These are phyloP conservation scores for Didymodactylos carnosus DNA, from an alignment of 2,888 invertebrate species.

Conservation along the genomic window DNA sequence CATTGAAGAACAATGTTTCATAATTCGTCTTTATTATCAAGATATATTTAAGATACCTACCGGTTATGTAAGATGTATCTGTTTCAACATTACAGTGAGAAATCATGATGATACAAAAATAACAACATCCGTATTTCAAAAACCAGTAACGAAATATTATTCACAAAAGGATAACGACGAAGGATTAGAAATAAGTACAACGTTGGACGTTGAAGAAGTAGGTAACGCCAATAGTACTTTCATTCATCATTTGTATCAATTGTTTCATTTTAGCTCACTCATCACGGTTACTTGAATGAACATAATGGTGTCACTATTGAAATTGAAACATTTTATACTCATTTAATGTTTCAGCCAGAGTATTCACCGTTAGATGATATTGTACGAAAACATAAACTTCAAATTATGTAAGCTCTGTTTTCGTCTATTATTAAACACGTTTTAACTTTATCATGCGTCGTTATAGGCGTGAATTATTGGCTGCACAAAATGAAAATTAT, in stretches of 20 bases:
- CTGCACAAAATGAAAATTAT: constrained; percentile 61
- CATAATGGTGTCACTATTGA: constrained; percentile 51
- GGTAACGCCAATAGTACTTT: constrained; percentile 16
- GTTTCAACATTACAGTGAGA: constrained; percentile 10
- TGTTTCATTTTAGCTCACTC: constrained; percentile 42
- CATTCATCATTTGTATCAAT: not conserved
- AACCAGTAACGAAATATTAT: constrained; percentile 58
- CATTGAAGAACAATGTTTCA: constrained; percentile 52
- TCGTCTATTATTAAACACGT: not conserved
- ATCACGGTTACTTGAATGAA: constrained; percentile 49
- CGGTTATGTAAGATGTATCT: constrained; percentile 11
- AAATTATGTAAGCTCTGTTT: constrained; percentile 48
- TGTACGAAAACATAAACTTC: constrained; percentile 55
- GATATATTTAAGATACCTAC: constrained; percentile 22
- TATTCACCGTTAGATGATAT: constrained; percentile 66
- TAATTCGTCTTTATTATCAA: constrained; percentile 45
- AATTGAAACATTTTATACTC: constrained; percentile 61
- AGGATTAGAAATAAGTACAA: constrained; percentile 60
- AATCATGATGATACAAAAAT: constrained; percentile 32
- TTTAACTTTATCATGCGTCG: not conserved
- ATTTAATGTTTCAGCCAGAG: constrained; percentile 56
- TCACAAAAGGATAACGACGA: constrained; percentile 57
- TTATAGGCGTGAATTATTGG: constrained; percentile 53
- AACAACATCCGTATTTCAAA: constrained; percentile 46
- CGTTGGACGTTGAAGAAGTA: constrained; percentile 52